Conservation (phyloP, 2,113 vertebrate genomes). For the Semnornis frantzii region DNA sequence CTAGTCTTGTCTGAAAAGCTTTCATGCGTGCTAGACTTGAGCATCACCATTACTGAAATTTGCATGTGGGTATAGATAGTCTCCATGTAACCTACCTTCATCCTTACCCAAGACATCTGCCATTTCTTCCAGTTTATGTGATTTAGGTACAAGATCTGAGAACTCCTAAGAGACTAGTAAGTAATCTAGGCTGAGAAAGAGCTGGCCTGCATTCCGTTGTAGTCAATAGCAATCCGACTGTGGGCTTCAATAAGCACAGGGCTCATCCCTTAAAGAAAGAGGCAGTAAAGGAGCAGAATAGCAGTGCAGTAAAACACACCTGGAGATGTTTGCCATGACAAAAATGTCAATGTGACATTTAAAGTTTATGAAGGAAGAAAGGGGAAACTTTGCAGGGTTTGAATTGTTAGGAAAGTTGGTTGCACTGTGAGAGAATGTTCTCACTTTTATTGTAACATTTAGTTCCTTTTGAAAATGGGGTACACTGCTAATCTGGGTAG, state of each 20-base stretch:
- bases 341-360: neutral
- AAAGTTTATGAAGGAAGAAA: neutral
- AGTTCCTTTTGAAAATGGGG: neutral
- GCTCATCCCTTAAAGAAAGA: neutral
- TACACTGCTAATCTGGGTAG: neutral
- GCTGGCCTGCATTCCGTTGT: neutral
- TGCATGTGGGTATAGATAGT: fast-evolving
- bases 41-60: neutral
- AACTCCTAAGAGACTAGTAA: neutral
- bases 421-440: neutral
- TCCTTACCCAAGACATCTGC: neutral
- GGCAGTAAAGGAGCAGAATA: neutral
- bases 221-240: neutral
- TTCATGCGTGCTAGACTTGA: neutral
- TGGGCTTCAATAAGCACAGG: neutral
- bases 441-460: neutral
- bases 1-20: neutral
- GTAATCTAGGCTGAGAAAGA: neutral
- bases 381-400: neutral
- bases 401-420: neutral
- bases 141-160: neutral
- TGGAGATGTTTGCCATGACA: neutral
- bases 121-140: neutral
- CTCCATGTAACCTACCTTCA: neutral
- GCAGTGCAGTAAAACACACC: neutral